phyloP scores from a whole-genome alignment of 1,140 invertebrate species.

The Bombus superbus region DNA sequence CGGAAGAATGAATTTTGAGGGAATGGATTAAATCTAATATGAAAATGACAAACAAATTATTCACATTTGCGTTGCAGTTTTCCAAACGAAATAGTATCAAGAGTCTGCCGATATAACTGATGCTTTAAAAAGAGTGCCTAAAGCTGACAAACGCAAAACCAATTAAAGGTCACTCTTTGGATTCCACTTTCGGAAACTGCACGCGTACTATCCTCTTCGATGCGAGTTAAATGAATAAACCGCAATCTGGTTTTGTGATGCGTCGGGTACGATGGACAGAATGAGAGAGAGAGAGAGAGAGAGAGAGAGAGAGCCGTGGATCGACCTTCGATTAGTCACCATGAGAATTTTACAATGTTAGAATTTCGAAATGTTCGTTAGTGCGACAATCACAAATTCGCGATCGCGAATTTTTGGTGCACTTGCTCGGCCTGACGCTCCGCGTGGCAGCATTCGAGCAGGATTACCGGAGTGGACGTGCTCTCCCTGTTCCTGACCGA shows the following conservation, averaged over 20 bases:
- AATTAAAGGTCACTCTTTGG: slow-evolving; percentile 12
- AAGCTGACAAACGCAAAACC: not conserved
- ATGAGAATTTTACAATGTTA: slow-evolving; percentile 35
- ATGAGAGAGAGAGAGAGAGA: not conserved
- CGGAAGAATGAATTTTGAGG: too few species aligned
- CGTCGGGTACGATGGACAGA: not conserved
- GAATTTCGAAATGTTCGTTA: slow-evolving; percentile 59
- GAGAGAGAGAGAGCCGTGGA: not conserved
- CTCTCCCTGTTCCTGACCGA: slow-evolving; percentile 34
- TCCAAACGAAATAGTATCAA: not conserved
- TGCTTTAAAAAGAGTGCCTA: not conserved
- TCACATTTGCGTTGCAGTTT: too few species aligned
- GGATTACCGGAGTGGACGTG: slow-evolving; percentile 73
- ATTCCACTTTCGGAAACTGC: not conserved
- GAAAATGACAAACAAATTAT: too few species aligned
- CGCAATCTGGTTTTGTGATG: slow-evolving; percentile 27
- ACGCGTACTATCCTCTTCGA: not conserved
- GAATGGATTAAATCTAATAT: too few species aligned
- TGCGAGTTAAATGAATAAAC: slow-evolving; percentile 37
- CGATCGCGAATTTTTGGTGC: slow-evolving; percentile 48
- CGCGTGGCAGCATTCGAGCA: slow-evolving; percentile 66
- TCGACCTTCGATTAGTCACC: slow-evolving; percentile 25
- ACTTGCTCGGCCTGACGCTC: slow-evolving; percentile 51
- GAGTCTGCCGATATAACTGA: not conserved
- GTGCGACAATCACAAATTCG: slow-evolving; percentile 58